Evolutionary conservation across 2,888 invertebrate species (phyloP), one percentile per base, ranked within the genome.

Genomic region (Drosophila pseudotakahashii): DNA sequence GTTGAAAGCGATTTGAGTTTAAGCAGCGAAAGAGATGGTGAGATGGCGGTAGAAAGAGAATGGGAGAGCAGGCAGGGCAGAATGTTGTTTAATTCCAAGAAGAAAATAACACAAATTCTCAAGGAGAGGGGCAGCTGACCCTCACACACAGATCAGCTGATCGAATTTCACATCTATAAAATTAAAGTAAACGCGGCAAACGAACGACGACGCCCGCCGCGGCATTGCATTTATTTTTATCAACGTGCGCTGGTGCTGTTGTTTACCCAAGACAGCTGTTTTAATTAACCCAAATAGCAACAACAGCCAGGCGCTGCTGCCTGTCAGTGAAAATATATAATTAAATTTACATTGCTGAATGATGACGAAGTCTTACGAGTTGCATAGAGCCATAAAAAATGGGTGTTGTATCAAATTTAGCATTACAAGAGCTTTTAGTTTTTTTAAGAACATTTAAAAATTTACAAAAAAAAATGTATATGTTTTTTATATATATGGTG

Each of bases 211-310:
- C 58, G 53, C 23, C 30, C 50, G 48, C 30, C 50, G 48, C 41
- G 30, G 52, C 58, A 50, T 63, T 60, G 52, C 60, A 71, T 79
- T 71, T 76, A 76, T 79, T 71, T 68, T 50, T 68, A 61, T 62
- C 63, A 64, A 54, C 69, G 58, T 50, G 57, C 51, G 50, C 53
- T 53, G 41, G 42, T 64, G 51, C 51, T 63, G 57, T 54, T 67
- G 60, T 63, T 73, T 68, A 78, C 54, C 69, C 68, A 67, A 83
- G 70, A 78, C 88, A 82, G 82, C 82, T 82, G 82, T 82, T 85
- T 88, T 79, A 82, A 82, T 88, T 82, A 88, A 85, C 88, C 71
- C 78, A 82, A 79, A 87, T 79, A 74, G 60, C 76, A 75, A 73
- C 76, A 75, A 73, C 60, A 73, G 48, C 58, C 58, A 78, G 41